These are phyloP conservation scores for Leptonema lineaticorne DNA, from an alignment of 1,140 invertebrate species.

Conservation along the genomic window DNA sequence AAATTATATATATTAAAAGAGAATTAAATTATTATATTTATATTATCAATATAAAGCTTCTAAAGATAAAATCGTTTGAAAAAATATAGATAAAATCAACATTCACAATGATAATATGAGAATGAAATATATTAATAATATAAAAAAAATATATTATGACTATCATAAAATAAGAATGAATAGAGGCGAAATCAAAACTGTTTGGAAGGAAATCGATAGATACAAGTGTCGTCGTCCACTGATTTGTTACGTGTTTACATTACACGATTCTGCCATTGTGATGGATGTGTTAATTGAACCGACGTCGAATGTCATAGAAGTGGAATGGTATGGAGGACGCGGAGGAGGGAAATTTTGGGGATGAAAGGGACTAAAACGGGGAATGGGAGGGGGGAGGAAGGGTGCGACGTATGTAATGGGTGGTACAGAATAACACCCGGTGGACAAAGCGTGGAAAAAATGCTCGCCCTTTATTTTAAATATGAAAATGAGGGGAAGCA, in stretches of 20 bases:
- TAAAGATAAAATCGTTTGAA: too few relatives aligned
- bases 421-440: constrained; percentile 17
- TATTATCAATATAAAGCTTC: too few relatives aligned
- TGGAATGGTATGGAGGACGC: background rate
- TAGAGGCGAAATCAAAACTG: too few relatives aligned
- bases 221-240: background rate
- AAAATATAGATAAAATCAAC: too few relatives aligned
- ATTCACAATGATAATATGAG: too few relatives aligned
- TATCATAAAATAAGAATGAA: too few relatives aligned
- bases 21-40: too few relatives aligned
- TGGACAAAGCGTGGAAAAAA: constrained; percentile 31
- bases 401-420: constrained; percentile 14
- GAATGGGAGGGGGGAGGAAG: background rate
- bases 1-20: too few relatives aligned
- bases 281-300: constrained; percentile 27
- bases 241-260: background rate
- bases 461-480: constrained; percentile 41
- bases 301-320: background rate
- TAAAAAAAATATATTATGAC: too few relatives aligned
- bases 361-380: too few relatives aligned
- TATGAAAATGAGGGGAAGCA: constrained; percentile 7
- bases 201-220: too few relatives aligned
- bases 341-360: background rate
- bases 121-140: too few relatives aligned
- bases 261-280: background rate